Evolutionary conservation across 2,797 vertebrate species (phyloP).

Genomic region (Chaetophractus vellerosus): DNA sequence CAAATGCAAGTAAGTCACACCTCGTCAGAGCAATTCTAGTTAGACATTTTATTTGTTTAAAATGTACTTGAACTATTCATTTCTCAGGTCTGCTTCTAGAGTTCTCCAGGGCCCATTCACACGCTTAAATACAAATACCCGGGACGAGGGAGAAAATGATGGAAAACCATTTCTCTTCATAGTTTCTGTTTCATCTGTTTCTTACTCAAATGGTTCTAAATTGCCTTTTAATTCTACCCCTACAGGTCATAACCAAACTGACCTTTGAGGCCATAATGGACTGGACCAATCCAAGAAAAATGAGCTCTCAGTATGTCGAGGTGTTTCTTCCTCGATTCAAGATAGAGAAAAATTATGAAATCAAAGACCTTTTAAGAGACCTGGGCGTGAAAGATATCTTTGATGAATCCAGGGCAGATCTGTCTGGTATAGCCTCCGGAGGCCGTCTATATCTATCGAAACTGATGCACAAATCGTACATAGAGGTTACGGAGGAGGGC

Average conservation of each 20-base stretch:
- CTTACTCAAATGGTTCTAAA: conserved; percentile 3
- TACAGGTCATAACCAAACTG: conserved; percentile 79
- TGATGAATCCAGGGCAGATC: conserved; percentile 88
- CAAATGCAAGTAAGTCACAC: not conserved
- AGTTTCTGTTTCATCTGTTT: not conserved
- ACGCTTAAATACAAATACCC: not conserved
- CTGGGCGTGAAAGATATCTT: conserved; percentile 94
- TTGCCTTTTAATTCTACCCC: conserved; percentile 22
- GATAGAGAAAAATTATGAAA: conserved; percentile 82
- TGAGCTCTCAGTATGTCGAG: conserved; percentile 76
- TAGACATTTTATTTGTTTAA: not conserved
- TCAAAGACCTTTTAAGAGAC: conserved; percentile 40
- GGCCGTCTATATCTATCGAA: conserved; percentile 92
- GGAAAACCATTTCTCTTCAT: not conserved
- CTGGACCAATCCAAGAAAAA: conserved; percentile 79
- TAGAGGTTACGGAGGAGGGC: conserved; percentile 94
- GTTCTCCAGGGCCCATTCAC: not conserved
- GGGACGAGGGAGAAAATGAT: not conserved
- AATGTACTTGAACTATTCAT: not conserved
- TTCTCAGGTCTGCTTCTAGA: not conserved
- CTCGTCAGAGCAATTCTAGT: not conserved
- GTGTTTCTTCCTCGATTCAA: conserved; percentile 86
- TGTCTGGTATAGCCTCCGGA: conserved; percentile 93
- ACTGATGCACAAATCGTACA: conserved; percentile 94
- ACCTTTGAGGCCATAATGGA: conserved; percentile 80